phyloP scores from a whole-genome alignment of 2,888 invertebrate species.

The Aporophyla lueneburgensis region DNA sequence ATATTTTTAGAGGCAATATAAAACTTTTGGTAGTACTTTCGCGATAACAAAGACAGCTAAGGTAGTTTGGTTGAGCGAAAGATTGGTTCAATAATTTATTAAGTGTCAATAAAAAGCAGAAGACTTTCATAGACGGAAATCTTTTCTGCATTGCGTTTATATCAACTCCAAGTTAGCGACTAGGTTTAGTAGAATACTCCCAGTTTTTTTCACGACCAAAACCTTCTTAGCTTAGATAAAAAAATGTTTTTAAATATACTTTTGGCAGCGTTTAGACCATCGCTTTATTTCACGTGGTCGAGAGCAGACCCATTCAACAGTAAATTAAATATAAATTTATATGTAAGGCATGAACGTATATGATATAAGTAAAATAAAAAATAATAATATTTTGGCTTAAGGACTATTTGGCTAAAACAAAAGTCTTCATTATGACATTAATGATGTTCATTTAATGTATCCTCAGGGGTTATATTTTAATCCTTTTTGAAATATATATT shows the following conservation, averaged over 20 bases:
- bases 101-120: neutral
- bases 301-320: no score
- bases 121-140: no score
- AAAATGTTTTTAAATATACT: neutral
- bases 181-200: no score
- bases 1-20: conserved; percentile 39
- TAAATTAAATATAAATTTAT: no score
- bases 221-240: neutral
- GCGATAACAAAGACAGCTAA: conserved; percentile 15
- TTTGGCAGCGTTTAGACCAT: no score
- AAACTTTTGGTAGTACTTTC: conserved; percentile 26
- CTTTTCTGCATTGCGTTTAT: neutral
- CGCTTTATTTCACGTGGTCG: no score
- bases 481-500: neutral
- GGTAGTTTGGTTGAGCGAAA: neutral
- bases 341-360: no score
- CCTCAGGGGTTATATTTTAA: neutral
- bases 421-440: no score
- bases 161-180: neutral
- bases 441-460: no score
- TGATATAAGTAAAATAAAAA: no score
- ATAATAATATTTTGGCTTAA: no score
- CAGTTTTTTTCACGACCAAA: neutral
- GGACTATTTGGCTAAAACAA: no score
- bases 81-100: conserved; percentile 5